Conservation (phyloP, 2,113 vertebrate species). For the Hemicordylus capensis region DNA sequence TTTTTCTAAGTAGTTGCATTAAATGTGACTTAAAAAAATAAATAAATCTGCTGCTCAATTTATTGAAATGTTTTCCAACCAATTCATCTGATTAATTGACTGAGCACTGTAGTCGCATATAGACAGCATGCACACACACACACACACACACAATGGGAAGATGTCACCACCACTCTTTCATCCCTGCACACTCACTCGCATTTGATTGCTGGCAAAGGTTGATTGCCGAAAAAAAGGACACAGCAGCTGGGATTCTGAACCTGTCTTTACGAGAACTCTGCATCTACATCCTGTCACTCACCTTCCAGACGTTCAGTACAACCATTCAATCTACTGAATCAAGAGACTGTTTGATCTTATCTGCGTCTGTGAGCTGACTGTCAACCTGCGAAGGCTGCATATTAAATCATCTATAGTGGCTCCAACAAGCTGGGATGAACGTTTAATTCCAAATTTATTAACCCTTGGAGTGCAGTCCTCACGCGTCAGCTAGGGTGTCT, state of each 20-base stretch:
- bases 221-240: constrained; percentile 70
- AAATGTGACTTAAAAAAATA: not conserved
- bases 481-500: constrained; percentile 82
- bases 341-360: constrained; percentile 85
- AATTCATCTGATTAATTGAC: not conserved
- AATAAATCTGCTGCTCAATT: not conserved
- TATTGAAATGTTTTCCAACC: not conserved
- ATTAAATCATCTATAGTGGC: constrained; percentile 85
- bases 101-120: not conserved
- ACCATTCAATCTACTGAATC: constrained; percentile 82
- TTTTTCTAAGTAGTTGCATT: not conserved
- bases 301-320: constrained; percentile 76
- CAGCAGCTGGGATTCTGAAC: constrained; percentile 68
- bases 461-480: constrained; percentile 83
- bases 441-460: constrained; percentile 89
- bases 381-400: constrained; percentile 83
- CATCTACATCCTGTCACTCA: constrained; percentile 75
- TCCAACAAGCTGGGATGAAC: constrained; percentile 86
- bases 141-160: not conserved
- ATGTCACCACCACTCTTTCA: not conserved
- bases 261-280: constrained; percentile 67
- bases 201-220: constrained; percentile 65
- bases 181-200: constrained; percentile 28
- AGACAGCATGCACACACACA: not conserved
- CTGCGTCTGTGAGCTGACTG: constrained; percentile 85